phyloP scores from a whole-genome alignment of 2,888 invertebrate species.

The Chymomyza procnemis region DNA sequence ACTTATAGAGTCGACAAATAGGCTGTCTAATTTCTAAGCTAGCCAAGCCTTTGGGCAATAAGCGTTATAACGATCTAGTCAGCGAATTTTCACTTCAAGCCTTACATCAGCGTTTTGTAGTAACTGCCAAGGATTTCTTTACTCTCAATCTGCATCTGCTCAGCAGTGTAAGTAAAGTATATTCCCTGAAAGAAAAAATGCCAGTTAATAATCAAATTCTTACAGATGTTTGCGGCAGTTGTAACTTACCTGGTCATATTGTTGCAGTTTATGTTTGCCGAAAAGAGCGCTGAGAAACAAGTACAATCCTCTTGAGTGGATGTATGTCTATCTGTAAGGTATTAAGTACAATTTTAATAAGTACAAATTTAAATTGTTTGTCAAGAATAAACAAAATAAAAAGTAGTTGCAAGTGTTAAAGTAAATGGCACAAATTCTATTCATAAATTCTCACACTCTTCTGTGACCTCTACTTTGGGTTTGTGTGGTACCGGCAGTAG shows the following conservation, averaged over 20 bases:
- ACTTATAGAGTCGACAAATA: slow-evolving; percentile 74
- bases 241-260: slow-evolving; percentile 76
- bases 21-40: slow-evolving; percentile 76
- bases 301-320: background rate
- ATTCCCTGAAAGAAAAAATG: background rate
- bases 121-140: slow-evolving; percentile 78
- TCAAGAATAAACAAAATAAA: background rate
- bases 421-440: background rate
- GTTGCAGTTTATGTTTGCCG: slow-evolving; percentile 76
- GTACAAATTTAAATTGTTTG: background rate
- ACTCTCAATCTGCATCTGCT: slow-evolving; percentile 74
- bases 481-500: background rate
- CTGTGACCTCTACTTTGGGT: background rate
- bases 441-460: background rate
- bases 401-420: background rate
- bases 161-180: slow-evolving; percentile 67
- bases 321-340: background rate
- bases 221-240: slow-evolving; percentile 75
- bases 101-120: slow-evolving; percentile 75
- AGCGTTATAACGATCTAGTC: slow-evolving; percentile 75
- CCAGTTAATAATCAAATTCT: background rate
- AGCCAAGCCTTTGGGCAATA: slow-evolving; percentile 71
- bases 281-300: slow-evolving; percentile 39
- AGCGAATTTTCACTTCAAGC: slow-evolving; percentile 76
- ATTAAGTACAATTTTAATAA: background rate